Evolutionary conservation across 2,797 vertebrate species (phyloP).

Genomic region (Menidia menidia): DNA sequence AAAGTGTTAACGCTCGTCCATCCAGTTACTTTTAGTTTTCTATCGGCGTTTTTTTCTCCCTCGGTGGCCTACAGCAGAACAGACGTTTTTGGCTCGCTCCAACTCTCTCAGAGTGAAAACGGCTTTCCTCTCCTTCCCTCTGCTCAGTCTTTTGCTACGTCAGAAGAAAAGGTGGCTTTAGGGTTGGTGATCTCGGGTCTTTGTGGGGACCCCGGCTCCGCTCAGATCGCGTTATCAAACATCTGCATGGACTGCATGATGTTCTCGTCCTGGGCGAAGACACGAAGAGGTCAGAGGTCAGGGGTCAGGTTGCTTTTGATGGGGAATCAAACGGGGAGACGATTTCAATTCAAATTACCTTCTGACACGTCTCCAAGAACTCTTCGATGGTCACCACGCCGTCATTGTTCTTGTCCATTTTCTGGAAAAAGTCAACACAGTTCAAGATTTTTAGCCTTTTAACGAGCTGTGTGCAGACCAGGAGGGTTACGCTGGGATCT

Average conservation of each 20-base stretch:
- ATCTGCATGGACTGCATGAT: conserved; percentile 99
- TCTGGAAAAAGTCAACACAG: conserved; percentile 77
- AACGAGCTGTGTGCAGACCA: too few relatives aligned
- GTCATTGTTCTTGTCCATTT: conserved; percentile 98
- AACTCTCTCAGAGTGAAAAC: conserved; percentile 5
- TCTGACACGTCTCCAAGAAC: conserved; percentile 95
- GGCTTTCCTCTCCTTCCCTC: background rate
- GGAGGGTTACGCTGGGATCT: too few relatives aligned
- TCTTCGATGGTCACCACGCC: conserved; percentile 96
- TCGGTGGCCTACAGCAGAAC: conserved; percentile 3
- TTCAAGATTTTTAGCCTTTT: too few relatives aligned
- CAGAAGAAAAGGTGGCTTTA: conserved; percentile 4
- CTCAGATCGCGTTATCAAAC: conserved; percentile 94
- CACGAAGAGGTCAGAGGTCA: background rate
- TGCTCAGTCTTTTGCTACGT: background rate
- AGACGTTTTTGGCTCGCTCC: background rate
- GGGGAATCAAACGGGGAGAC: background rate
- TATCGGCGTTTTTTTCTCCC: conserved; percentile 1
- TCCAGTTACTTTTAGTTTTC: background rate
- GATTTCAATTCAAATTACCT: conserved; percentile 74
- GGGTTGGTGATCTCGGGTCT: conserved; percentile 3
- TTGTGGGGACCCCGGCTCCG: background rate
- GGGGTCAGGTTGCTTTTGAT: background rate
- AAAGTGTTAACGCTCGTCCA: background rate
- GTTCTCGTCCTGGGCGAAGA: conserved; percentile 89